Base-by-base conservation (phyloP, 2,888 invertebrate species). In the Pycnomerus fuliginosus region DNA sequence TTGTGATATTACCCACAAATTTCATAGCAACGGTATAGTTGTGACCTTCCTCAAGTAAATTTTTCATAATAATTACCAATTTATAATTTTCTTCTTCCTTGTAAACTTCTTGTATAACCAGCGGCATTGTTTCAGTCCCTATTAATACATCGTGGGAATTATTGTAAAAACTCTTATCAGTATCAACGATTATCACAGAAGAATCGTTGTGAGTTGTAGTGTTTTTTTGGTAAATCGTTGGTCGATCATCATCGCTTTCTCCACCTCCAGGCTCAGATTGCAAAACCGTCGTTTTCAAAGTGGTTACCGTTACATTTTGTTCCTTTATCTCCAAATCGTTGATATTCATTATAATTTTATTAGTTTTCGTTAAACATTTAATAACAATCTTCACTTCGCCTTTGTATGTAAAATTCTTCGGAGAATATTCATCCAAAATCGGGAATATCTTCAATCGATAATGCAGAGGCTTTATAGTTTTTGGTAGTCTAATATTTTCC, bases 21-120 rank as follows among this genome's bases (percentile, higher is more conserved):
- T 76, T 72, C 7, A 83, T 60, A 53, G 78, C 74, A 14, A 83
- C 60, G 0, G 74, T 77, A 48, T 83, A 83, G 58, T 77, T 77
- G 5, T 75, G 71, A 17, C 73, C 67, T 3, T 72, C 64, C 54
- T 74, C 71, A 14, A 82, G 64, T 0, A 70, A 52, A 2, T 75
- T 65, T 11, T 68, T 74, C 25, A 67, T 47, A 31, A 67, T 67
- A 23, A 74, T 70, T 15, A 60, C 64, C 13, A 74, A 56, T 50
- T 71, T 72, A 38, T 69, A 71, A 37, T 72, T 72, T 29, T 68
- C 55, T 37, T 64, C 63, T 55, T 73, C 61, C 40, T 66, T 68
- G 33, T 67, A 58, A 8, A 71, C 56, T 42, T 67, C 61, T 28
- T 66, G 55, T 12, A 68, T 60, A 22, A 63, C 29, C 13, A 60